phyloP scores from a whole-genome alignment of 2,113 vertebrate species.

The Lichenostomus cassidix region DNA sequence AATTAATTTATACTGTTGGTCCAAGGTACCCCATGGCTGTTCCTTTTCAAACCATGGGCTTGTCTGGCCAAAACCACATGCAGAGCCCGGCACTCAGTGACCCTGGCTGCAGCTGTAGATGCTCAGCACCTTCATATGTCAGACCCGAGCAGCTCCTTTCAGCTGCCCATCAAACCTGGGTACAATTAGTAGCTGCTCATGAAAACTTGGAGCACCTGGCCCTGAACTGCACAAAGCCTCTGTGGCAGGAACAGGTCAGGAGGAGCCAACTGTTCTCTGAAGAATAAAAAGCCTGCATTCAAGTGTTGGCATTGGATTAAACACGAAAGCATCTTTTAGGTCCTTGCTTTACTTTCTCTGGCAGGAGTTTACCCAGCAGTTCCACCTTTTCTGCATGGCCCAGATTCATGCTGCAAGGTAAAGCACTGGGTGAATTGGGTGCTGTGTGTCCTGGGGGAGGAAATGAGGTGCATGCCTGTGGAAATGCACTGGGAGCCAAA shows the following conservation, averaged over 20 bases:
- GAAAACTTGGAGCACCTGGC: neutral
- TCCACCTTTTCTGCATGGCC: neutral
- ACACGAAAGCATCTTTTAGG: neutral
- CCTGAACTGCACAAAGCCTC: neutral
- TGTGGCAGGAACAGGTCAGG: neutral
- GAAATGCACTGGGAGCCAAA: neutral
- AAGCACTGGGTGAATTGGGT: neutral
- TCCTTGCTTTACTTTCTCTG: neutral
- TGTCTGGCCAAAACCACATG: neutral
- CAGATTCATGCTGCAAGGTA: neutral
- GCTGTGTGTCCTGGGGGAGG: neutral
- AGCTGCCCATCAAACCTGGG: neutral
- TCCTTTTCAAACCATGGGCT: neutral
- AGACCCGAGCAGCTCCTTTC: neutral
- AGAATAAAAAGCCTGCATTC: neutral
- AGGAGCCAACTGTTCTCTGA: neutral
- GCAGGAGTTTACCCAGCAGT: neutral
- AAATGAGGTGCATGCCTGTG: accelerated
- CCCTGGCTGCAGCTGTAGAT: neutral
- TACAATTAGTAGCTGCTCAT: neutral
- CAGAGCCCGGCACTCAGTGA: neutral
- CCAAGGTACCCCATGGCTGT: neutral
- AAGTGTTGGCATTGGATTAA: neutral
- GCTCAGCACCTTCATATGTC: neutral
- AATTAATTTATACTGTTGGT: neutral